Conservation (phyloP, 2,797 vertebrate genomes). For the Lophotriccus pileatus region DNA sequence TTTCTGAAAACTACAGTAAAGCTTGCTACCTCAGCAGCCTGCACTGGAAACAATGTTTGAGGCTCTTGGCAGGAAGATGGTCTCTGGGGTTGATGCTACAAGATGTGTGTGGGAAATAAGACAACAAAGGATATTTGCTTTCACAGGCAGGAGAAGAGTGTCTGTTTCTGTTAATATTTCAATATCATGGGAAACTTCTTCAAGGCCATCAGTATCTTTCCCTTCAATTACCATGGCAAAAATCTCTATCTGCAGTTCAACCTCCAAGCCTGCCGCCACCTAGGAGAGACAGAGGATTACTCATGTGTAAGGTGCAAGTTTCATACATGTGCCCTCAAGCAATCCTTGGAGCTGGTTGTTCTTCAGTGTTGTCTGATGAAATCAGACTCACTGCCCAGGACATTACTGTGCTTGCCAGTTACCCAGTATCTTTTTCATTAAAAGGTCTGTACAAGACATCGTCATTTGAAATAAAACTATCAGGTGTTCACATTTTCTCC, state of each 20-base stretch:
- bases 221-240: slow-evolving; percentile 72
- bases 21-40: background rate
- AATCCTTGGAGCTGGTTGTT: background rate
- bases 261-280: slow-evolving; percentile 87
- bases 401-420: background rate
- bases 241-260: slow-evolving; percentile 82
- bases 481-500: background rate
- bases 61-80: background rate
- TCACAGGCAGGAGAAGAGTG: slow-evolving; percentile 83
- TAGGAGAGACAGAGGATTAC: slow-evolving; percentile 43
- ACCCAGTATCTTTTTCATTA: background rate
- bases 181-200: slow-evolving; percentile 75
- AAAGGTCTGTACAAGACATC: background rate
- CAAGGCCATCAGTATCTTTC: slow-evolving; percentile 24
- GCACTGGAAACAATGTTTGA: background rate
- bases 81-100: background rate
- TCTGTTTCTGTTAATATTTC: slow-evolving; percentile 85
- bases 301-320: background rate
- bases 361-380: background rate
- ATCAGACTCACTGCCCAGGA: background rate
- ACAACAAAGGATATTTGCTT: slow-evolving; percentile 87
- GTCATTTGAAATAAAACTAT: background rate
- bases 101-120: background rate
- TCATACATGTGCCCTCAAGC: background rate
- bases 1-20: background rate